These are phyloP conservation scores for Cephus rjabovi DNA, from an alignment of 2,888 invertebrate genomes.

Conservation along the genomic window DNA sequence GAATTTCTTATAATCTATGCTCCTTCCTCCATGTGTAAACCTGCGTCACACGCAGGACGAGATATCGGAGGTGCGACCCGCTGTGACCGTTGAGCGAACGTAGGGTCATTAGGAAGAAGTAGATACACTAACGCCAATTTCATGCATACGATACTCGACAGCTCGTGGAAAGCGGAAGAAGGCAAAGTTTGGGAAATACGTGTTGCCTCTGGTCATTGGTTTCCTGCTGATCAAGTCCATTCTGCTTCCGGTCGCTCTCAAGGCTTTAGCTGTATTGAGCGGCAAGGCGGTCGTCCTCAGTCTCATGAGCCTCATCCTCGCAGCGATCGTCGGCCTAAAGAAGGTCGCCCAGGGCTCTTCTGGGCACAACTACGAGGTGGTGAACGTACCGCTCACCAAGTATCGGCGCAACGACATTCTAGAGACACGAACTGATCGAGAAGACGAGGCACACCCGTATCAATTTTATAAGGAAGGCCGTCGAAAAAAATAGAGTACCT, in stretches of 20 bases:
- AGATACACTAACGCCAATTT: too few relatives aligned
- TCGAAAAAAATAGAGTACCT: constrained; percentile 30
- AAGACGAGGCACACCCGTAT: constrained; percentile 51
- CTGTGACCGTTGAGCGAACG: too few relatives aligned
- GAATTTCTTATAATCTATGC: too few relatives aligned
- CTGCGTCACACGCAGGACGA: too few relatives aligned
- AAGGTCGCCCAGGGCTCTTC: constrained; percentile 64
- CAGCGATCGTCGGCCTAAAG: constrained; percentile 73
- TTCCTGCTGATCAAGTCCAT: constrained; percentile 76
- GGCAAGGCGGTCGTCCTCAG: constrained; percentile 71
- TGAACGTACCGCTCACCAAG: constrained; percentile 45
- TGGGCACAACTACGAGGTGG: constrained; percentile 39
- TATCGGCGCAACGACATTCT: constrained; percentile 56
- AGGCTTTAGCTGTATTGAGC: constrained; percentile 76
- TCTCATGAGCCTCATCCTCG: constrained; percentile 71
- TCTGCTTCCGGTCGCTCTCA: constrained; percentile 76
- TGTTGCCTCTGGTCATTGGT: constrained; percentile 74
- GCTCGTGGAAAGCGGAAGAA: constrained; percentile 60
- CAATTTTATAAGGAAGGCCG: constrained; percentile 54
- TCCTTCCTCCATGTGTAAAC: too few relatives aligned
- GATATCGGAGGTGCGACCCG: too few relatives aligned
- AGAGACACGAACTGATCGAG: constrained; percentile 39
- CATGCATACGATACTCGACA: constrained; percentile 25
- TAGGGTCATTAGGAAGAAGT: background rate
- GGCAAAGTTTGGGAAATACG: constrained; percentile 69